These are phyloP conservation scores for Vireo griseus DNA, from an alignment of 2,797 vertebrate species.

Conservation along the genomic window DNA sequence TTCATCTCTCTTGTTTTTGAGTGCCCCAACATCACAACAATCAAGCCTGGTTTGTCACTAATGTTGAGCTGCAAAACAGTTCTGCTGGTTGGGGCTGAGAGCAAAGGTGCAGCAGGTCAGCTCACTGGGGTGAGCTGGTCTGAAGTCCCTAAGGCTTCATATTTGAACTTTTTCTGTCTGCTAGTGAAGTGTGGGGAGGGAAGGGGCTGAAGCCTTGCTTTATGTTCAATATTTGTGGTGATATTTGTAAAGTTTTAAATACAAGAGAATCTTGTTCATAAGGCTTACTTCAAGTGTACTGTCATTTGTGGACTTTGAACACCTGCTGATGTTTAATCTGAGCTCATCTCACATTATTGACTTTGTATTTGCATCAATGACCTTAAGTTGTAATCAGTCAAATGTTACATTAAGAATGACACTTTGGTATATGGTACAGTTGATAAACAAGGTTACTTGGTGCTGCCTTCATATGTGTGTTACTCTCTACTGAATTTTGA, in stretches of 20 bases:
- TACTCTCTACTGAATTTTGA: neutral
- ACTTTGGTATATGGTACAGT: neutral
- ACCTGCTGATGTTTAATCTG: neutral
- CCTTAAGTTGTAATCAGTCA: neutral
- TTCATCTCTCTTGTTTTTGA: neutral
- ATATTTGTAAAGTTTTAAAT: neutral
- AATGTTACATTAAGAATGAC: neutral
- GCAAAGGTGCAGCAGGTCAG: neutral
- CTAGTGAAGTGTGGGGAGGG: neutral
- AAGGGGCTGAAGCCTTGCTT: neutral
- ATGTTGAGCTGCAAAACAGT: neutral
- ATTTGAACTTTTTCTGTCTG: neutral
- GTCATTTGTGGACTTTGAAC: neutral
- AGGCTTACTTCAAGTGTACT: neutral
- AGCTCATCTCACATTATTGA: neutral
- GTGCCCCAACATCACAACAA: neutral
- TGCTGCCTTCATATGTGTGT: neutral
- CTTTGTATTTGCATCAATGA: neutral
- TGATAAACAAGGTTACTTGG: neutral
- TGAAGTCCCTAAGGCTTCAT: neutral
- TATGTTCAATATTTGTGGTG: neutral
- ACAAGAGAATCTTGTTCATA: neutral
- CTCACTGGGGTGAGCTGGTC: neutral
- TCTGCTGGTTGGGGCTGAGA: neutral
- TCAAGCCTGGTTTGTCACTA: neutral